These are phyloP conservation scores for Athripsodes cinereus DNA, from an alignment of 2,888 invertebrate species.

Conservation along the genomic window DNA sequence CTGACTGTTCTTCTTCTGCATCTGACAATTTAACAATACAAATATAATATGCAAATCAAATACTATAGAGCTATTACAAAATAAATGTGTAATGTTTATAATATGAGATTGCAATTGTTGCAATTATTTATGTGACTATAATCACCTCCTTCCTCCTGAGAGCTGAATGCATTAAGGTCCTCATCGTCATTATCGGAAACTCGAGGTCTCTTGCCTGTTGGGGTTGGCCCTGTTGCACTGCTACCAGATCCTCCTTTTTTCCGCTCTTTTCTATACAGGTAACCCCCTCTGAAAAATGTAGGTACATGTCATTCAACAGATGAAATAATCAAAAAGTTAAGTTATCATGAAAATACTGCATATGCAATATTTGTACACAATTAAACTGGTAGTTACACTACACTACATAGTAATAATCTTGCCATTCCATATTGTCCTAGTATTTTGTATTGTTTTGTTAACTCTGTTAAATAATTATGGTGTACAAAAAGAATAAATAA, in stretches of 20 bases:
- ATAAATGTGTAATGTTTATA: not conserved
- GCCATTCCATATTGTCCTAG: too few relatives aligned
- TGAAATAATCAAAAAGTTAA: too few relatives aligned
- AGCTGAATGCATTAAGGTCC: conserved; percentile 27
- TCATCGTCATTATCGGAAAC: conserved; percentile 34
- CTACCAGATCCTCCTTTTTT: conserved; percentile 51
- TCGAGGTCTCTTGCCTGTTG: conserved; percentile 26
- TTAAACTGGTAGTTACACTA: too few relatives aligned
- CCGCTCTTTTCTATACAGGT: conserved; percentile 68
- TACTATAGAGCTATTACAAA: not conserved
- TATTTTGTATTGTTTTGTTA: too few relatives aligned
- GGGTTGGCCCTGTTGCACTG: conserved; percentile 34
- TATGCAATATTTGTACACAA: too few relatives aligned
- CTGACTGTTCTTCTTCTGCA: conserved; percentile 2
- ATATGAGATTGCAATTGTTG: too few relatives aligned
- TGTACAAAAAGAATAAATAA: too few relatives aligned
- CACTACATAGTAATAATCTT: too few relatives aligned
- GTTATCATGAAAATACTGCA: too few relatives aligned
- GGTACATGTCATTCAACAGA: too few relatives aligned
- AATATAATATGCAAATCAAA: not conserved
- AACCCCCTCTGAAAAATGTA: conserved; percentile 63
- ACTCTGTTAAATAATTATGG: too few relatives aligned
- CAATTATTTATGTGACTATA: too few relatives aligned
- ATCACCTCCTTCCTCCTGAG: conserved; percentile 52
- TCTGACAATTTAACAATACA: not conserved